These are phyloP conservation scores for Amorpha juglandis DNA, from an alignment of 2,888 invertebrate genomes.

Conservation along the genomic window DNA sequence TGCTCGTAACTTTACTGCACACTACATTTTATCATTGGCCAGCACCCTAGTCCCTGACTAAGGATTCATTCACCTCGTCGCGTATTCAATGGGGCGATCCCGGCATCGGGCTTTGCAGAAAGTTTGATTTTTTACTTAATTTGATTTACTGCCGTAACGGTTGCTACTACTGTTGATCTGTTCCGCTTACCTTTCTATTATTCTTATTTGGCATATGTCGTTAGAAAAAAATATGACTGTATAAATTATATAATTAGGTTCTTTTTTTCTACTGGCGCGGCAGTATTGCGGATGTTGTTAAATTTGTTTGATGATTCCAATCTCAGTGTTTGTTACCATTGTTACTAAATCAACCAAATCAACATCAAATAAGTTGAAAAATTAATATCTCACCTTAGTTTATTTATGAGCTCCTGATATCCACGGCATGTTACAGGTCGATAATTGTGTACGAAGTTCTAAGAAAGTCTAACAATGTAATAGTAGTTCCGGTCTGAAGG, in stretches of 20 bases:
- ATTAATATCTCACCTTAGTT: too few relatives aligned
- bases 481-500: constrained; percentile 35
- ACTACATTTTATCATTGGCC: constrained; percentile 74
- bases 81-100: constrained; percentile 77
- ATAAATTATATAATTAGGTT: background rate
- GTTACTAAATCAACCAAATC: too few relatives aligned
- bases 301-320: background rate
- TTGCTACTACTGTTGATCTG: constrained; percentile 28
- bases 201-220: background rate
- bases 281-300: background rate
- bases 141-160: constrained; percentile 66
- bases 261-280: too few relatives aligned
- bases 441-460: constrained; percentile 8
- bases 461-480: background rate
- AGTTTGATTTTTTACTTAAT: constrained; percentile 55
- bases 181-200: constrained; percentile 3
- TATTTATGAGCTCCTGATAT: too few relatives aligned
- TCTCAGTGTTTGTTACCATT: too few relatives aligned
- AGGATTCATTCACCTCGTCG: constrained; percentile 83
- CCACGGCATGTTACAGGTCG: background rate
- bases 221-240: too few relatives aligned
- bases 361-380: too few relatives aligned
- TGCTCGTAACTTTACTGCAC: constrained; percentile 70
- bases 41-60: constrained; percentile 61
- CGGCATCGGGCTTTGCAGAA: constrained; percentile 64